phyloP scores from a whole-genome alignment of 2,888 invertebrate genomes.

The Ormyrus nitidulus region DNA sequence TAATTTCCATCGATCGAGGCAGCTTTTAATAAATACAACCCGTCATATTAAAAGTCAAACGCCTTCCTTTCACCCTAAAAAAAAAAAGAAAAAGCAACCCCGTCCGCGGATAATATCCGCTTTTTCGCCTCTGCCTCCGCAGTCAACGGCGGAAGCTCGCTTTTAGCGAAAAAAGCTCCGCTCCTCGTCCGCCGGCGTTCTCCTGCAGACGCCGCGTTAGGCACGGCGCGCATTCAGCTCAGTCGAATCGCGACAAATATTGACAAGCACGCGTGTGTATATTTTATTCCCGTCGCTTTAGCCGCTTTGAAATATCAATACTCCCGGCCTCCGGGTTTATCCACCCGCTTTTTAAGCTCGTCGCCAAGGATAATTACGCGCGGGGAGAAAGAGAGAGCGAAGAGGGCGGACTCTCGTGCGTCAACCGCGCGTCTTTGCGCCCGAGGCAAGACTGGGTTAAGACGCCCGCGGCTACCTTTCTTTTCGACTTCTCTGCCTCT shows the following conservation, averaged over 20 bases:
- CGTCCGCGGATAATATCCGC: too few species aligned
- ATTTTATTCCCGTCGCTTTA: slow-evolving; percentile 19
- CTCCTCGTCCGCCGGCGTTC: too few species aligned
- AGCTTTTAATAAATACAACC: too few species aligned
- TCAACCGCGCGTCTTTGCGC: slow-evolving; percentile 22
- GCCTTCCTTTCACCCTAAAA: too few species aligned
- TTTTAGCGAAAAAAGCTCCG: too few species aligned
- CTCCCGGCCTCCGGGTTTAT: not conserved
- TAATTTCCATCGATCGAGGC: too few species aligned
- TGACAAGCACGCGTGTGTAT: not conserved
- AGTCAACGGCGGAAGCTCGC: too few species aligned
- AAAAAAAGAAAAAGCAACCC: too few species aligned
- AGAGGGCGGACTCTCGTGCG: slow-evolving; percentile 9
- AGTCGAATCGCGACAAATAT: slow-evolving; percentile 15
- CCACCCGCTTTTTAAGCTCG: slow-evolving; percentile 4
- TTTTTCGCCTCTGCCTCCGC: too few species aligned
- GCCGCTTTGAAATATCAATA: slow-evolving; percentile 21
- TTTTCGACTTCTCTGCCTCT: not conserved
- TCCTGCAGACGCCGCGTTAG: too few species aligned
- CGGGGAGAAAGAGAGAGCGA: not conserved
- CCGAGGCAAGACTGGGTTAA: slow-evolving; percentile 43
- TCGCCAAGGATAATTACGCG: slow-evolving; percentile 36
- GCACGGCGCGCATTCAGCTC: not conserved
- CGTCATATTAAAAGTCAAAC: too few species aligned
- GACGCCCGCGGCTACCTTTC: slow-evolving; percentile 26